Conservation (phyloP, 2,888 invertebrate species). For the Scaptomyza tumidula region DNA sequence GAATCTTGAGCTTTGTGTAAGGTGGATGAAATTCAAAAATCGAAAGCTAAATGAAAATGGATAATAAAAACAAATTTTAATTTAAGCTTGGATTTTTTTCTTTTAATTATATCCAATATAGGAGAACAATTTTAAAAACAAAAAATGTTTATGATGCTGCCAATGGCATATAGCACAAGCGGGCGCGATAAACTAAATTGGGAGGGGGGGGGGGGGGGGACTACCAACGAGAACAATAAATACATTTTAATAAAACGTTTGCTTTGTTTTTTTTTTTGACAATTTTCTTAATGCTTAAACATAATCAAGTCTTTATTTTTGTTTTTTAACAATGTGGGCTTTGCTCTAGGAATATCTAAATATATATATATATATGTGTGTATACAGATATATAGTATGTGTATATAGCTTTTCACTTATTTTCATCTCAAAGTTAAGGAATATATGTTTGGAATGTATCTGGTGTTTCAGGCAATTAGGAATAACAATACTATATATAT, state of each 20-base stretch:
- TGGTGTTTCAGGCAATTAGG: slow-evolving; percentile 6
- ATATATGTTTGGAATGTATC: slow-evolving; percentile 69
- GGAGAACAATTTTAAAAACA: not conserved
- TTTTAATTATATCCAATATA: not conserved
- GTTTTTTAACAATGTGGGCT: slow-evolving; percentile 72
- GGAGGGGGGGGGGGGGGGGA: slow-evolving; percentile 1
- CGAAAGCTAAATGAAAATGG: not conserved
- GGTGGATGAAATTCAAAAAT: not conserved
- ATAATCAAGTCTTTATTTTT: slow-evolving; percentile 75
- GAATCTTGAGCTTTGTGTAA: slow-evolving; percentile 35
- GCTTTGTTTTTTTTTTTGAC: slow-evolving; percentile 17
- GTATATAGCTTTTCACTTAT: slow-evolving; percentile 16
- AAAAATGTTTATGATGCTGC: slow-evolving; percentile 32
- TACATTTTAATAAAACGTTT: slow-evolving; percentile 45
- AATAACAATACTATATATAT: slow-evolving; percentile 48
- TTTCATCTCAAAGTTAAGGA: slow-evolving; percentile 61
- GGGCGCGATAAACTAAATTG: slow-evolving; percentile 24
- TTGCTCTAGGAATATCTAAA: slow-evolving; percentile 64
- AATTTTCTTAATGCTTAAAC: slow-evolving; percentile 66
- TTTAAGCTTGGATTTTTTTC: not conserved
- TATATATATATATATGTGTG: too few species aligned
- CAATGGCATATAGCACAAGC: slow-evolving; percentile 53
- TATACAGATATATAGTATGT: slow-evolving; percentile 27
- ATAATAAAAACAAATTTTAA: not conserved
- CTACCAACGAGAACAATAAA: slow-evolving; percentile 58